Percentiles rank a stretch among this genome's conserved stretches.
Conservation (phyloP, 2,888 invertebrate genomes). For the Temnothorax ravouxi region DNA sequence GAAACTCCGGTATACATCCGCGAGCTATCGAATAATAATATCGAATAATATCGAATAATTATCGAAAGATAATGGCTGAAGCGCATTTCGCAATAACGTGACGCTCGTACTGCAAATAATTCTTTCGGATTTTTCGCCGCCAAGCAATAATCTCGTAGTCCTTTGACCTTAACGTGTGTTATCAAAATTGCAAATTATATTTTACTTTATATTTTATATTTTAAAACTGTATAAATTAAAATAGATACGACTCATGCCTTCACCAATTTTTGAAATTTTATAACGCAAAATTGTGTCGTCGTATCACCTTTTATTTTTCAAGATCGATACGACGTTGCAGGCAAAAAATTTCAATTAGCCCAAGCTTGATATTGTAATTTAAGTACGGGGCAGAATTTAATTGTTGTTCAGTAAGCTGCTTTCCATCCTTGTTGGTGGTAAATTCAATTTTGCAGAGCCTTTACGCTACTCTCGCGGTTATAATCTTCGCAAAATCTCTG, state of each 20-base stretch:
- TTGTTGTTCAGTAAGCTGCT: slow-evolving; percentile 54
- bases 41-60: too few relatives aligned
- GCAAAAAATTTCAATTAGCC: slow-evolving; percentile 35
- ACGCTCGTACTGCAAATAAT: slow-evolving; percentile 4
- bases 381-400: slow-evolving; percentile 37
- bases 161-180: background rate
- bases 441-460: slow-evolving; percentile 57
- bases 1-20: background rate
- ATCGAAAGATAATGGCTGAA: slow-evolving; percentile 36
- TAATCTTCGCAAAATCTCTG: slow-evolving; percentile 43
- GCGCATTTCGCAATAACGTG: slow-evolving; percentile 3
- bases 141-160: background rate
- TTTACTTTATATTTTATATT: background rate
- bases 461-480: slow-evolving; percentile 16
- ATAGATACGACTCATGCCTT: background rate
- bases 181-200: background rate
- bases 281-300: background rate
- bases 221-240: background rate
- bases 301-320: background rate
- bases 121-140: background rate
- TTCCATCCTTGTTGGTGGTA: slow-evolving; percentile 39
- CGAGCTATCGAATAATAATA: slow-evolving; percentile 47
- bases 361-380: slow-evolving; percentile 28
- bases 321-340: background rate
- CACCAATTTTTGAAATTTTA: background rate